Conservation (phyloP, 2,113 vertebrate species). For the Crypturellus undulatus region DNA sequence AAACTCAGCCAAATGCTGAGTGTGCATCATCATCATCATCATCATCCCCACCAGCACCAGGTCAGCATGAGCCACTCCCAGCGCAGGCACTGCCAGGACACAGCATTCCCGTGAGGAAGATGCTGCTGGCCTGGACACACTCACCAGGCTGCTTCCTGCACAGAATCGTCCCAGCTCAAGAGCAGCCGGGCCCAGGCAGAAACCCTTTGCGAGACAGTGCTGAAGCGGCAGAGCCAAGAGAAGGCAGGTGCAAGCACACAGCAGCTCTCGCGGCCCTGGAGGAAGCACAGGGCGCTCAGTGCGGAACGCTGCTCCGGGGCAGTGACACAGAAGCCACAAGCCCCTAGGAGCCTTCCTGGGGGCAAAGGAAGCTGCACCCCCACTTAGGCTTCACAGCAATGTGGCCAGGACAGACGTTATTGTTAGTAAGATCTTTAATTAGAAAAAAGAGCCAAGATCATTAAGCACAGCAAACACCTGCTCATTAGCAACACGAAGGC, state of each 20-base stretch:
- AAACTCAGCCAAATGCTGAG: background rate
- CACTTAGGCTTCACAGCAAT: background rate
- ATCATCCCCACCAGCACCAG: background rate
- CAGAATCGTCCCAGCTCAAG: slow-evolving; percentile 2
- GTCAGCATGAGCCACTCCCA: too few species aligned
- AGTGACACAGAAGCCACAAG: too few species aligned
- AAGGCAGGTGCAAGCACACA: too few species aligned
- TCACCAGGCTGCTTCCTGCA: background rate
- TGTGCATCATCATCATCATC: background rate
- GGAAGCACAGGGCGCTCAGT: too few species aligned
- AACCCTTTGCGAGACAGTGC: background rate
- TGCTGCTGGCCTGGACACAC: background rate
- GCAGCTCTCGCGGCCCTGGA: too few species aligned
- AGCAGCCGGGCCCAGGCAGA: slow-evolving; percentile 2
- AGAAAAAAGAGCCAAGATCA: slow-evolving; percentile 37
- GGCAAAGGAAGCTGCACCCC: too few species aligned
- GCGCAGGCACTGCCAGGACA: too few species aligned
- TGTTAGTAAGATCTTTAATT: slow-evolving; percentile 32
- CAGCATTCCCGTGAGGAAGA: slow-evolving; percentile 14
- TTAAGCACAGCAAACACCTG: slow-evolving; percentile 51
- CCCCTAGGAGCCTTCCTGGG: too few species aligned
- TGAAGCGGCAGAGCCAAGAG: too few species aligned
- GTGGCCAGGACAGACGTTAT: slow-evolving; percentile 4
- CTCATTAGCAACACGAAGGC: slow-evolving; percentile 38
- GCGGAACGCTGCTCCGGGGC: too few species aligned